Evolutionary conservation across 1,140 invertebrate species (phyloP).

Genomic region (Pectinophora gossypiella): DNA sequence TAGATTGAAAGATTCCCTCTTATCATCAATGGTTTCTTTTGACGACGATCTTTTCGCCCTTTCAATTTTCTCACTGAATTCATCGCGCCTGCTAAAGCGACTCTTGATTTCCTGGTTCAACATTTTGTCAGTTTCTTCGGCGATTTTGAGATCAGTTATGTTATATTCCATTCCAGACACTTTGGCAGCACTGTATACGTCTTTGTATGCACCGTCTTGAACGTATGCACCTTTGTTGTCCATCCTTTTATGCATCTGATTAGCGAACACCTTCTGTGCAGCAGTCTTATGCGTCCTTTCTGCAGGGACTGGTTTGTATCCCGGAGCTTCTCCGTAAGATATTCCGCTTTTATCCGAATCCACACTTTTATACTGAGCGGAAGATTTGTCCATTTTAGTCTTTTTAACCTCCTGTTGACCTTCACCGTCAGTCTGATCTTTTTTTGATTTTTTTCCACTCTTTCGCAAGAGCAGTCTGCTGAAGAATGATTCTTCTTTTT

Average conservation of each 20-base stretch:
- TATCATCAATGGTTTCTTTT: constrained; percentile 54
- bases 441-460: constrained; percentile 80
- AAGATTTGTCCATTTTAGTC: constrained; percentile 51
- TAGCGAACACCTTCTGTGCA: constrained; percentile 68
- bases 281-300: constrained; percentile 62
- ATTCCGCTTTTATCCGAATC: constrained; percentile 41
- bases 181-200: constrained; percentile 64
- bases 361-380: constrained; percentile 47
- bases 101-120: constrained; percentile 59
- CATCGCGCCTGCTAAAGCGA: constrained; percentile 56
- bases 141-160: constrained; percentile 72
- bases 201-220: constrained; percentile 66
- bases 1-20: constrained; percentile 51
- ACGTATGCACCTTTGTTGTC: constrained; percentile 74
- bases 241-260: constrained; percentile 70
- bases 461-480: constrained; percentile 79
- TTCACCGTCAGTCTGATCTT: constrained; percentile 71
- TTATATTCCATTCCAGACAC: constrained; percentile 61
- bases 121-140: constrained; percentile 68
- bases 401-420: constrained; percentile 58
- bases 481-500: constrained; percentile 80
- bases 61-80: constrained; percentile 50
- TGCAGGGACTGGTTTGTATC: constrained; percentile 52
- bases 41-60: constrained; percentile 44
- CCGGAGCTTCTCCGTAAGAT: constrained; percentile 32